A percentile compares a stretch with the other conserved stretches of the same genome.
phyloP scores from a whole-genome alignment of 2,797 vertebrate species.

The Chrysolophus pictus region DNA sequence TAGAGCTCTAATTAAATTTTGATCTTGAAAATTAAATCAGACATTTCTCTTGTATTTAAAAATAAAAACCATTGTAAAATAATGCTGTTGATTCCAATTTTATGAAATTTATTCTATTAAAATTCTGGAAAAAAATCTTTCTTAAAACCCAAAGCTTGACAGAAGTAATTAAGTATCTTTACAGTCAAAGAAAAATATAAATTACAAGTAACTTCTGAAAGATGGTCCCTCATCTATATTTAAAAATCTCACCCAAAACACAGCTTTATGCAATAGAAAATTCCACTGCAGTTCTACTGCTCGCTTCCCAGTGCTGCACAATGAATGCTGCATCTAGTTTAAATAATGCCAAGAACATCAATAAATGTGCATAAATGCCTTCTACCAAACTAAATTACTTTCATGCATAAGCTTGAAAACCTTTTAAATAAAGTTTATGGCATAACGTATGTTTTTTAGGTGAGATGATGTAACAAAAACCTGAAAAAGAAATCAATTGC shows the following conservation, averaged over 20 bases:
- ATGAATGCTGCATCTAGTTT: background rate
- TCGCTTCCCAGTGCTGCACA: background rate
- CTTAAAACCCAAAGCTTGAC: background rate
- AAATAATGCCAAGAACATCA: background rate
- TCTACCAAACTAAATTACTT: background rate
- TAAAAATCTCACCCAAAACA: background rate
- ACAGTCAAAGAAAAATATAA: background rate
- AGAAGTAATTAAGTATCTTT: background rate
- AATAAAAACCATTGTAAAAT: background rate
- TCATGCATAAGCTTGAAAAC: background rate
- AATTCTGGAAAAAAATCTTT: rapidly evolving
- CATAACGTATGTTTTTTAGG: background rate
- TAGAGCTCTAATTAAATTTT: background rate
- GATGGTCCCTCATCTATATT: background rate
- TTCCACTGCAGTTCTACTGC: background rate
- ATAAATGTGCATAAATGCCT: background rate
- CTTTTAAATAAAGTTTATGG: background rate
- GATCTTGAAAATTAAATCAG: background rate
- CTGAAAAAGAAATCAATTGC: background rate
- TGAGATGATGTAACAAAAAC: background rate
- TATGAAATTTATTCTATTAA: background rate
- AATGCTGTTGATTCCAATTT: background rate
- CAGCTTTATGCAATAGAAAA: background rate
- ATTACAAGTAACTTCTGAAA: background rate
- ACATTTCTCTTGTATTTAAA: background rate